These are phyloP conservation scores for Lasioglossum marginatum DNA, from an alignment of 2,888 invertebrate genomes.

Conservation along the genomic window DNA sequence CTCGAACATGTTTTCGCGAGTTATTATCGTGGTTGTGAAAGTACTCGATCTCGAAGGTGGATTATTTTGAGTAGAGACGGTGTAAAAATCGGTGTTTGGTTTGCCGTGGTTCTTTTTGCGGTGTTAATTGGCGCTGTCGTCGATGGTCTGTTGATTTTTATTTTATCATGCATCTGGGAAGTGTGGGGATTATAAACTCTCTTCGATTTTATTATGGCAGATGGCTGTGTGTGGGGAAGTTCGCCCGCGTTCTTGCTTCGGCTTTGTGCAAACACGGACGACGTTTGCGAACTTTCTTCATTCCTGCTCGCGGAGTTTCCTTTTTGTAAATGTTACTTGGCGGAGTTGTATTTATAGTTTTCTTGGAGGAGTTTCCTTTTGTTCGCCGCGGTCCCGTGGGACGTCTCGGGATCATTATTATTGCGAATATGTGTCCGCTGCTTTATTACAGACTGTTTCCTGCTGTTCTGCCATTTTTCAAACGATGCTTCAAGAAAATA, in stretches of 20 bases:
- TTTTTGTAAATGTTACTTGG: neutral
- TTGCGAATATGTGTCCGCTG: neutral
- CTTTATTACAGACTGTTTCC: neutral
- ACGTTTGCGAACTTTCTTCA: neutral
- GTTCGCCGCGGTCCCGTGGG: neutral
- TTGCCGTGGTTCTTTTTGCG: neutral
- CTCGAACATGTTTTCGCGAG: neutral
- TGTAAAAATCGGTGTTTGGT: neutral
- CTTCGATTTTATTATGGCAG: conserved; percentile 2
- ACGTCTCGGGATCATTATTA: neutral
- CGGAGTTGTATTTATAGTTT: neutral
- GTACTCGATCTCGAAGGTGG: neutral
- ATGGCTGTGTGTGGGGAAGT: neutral
- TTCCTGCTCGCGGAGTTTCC: neutral
- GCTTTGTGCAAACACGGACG: neutral
- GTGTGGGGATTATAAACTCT: neutral
- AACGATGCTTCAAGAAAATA: neutral
- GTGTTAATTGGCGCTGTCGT: neutral
- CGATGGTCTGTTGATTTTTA: neutral
- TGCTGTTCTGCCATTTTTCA: neutral
- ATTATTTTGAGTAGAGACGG: neutral
- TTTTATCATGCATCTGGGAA: neutral
- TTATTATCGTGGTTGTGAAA: neutral
- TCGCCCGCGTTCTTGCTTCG: neutral
- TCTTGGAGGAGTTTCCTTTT: neutral